Evolutionary conservation across 2,888 invertebrate genomes (phyloP).

Genomic region (Chymomyza caudatula): DNA sequence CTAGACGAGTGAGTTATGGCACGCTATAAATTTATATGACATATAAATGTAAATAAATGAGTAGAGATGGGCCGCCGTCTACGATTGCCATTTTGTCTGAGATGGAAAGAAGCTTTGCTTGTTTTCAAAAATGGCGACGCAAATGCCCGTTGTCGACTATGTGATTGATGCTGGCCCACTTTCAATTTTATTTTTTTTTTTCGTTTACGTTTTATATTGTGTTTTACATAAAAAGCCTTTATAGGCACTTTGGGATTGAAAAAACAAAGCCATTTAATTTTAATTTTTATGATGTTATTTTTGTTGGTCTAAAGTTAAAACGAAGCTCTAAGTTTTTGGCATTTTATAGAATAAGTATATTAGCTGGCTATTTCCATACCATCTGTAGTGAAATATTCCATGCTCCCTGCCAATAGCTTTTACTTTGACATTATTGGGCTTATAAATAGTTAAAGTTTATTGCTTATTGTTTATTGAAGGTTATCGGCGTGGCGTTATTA

Average conservation of each 20-base stretch:
- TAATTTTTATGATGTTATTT: constrained; percentile 18
- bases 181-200: not conserved
- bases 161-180: constrained; percentile 48
- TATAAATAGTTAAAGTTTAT: too few species aligned
- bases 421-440: too few species aligned
- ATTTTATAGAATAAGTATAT: not conserved
- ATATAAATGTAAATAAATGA: constrained; percentile 76
- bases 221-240: constrained; percentile 41
- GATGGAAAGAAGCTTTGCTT: not conserved
- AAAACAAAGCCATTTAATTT: constrained; percentile 44
- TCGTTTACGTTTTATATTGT: not conserved
- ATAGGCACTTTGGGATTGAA: constrained; percentile 49
- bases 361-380: too few species aligned
- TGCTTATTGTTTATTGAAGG: too few species aligned
- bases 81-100: constrained; percentile 21
- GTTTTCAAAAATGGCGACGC: not conserved
- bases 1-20: constrained; percentile 65
- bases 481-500: too few species aligned
- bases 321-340: not conserved
- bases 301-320: not conserved
- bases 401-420: too few species aligned
- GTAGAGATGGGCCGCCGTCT: constrained; percentile 40
- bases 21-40: constrained; percentile 74
- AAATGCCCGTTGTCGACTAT: constrained; percentile 36
- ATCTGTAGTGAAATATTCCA: too few species aligned